Evolutionary conservation across 2,113 vertebrate species (phyloP), one percentile per base, ranked within the genome.

Genomic region (Deroptyus accipitrinus): DNA sequence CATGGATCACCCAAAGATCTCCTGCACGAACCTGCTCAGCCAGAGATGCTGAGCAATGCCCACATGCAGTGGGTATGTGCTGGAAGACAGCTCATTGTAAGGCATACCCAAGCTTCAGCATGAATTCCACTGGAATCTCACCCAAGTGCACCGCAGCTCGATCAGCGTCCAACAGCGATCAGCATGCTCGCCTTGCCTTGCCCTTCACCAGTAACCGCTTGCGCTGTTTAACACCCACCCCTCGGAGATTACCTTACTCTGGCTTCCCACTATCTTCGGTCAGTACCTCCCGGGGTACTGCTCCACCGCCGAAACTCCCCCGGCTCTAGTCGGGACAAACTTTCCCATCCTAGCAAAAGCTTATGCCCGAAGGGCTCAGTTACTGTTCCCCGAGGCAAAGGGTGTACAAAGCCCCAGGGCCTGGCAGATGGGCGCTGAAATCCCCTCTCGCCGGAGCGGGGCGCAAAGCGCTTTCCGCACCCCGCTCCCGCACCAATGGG

Each of bases 211-310:
- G 28, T 10, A 37, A 11, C 9, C 1, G 35, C 14, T 57, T 7
- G 25, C 3, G 14, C 23, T 31, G 1, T 3, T 8, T 10, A 9
- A 39, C 22, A 24, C 14, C 2, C 19, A 16, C 2, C 6, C 18
- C 64, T 19, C 2, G 1, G 8, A 10, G 28, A 33, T 7, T 3
- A 2, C 18, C 35, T 13, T 1, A 6, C n/a, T 6, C 20, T 1
- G 62, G 25, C 51, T 64, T 5, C 16, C 46, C 10, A 3, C 67
- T 2, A 23, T 0, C 35, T 6, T 0, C 5, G 17, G 17, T 3
- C 20, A 44, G 31, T 4, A n/a, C 41, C 52, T 16, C 31, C 18
- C 3, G 13, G n/a, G 9, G 5, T 48, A 30, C 22, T 8, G 48
- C n/a, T 68, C 46, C 39, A 10, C 10, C 41, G 37, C 23, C 13